These are phyloP conservation scores for Scophthalmus maximus DNA, from an alignment of 2,113 vertebrate species.

Conservation along the genomic window DNA sequence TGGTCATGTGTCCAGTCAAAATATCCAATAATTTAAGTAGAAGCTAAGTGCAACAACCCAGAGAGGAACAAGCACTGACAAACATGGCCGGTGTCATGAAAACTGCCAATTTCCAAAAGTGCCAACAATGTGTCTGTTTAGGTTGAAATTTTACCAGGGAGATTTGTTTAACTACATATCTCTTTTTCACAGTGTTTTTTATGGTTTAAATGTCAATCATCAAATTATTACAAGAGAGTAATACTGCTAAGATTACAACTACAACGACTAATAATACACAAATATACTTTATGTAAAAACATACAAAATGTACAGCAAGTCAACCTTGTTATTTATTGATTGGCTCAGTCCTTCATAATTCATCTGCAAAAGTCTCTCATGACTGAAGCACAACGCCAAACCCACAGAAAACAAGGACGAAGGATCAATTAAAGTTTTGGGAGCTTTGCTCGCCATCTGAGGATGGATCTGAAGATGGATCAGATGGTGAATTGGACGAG, in stretches of 20 bases:
- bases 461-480: conserved; percentile 24
- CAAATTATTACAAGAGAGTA: too few species aligned
- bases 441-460: conserved; percentile 27
- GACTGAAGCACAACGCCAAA: conserved; percentile 17
- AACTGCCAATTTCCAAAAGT: not conserved
- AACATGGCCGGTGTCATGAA: not conserved
- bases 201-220: not conserved
- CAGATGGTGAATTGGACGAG: conserved; percentile 37
- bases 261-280: not conserved
- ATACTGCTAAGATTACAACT: too few species aligned
- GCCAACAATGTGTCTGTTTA: not conserved
- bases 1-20: not conserved
- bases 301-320: not conserved
- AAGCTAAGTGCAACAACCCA: too few species aligned
- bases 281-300: not conserved
- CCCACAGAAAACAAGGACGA: conserved; percentile 20
- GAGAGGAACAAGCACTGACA: too few species aligned
- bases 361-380: conserved; percentile 32
- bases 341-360: conserved; percentile 1
- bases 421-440: conserved; percentile 41
- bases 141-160: not conserved
- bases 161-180: not conserved
- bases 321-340: conserved; percentile 2
- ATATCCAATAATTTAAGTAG: not conserved
- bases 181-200: not conserved